Conservation (phyloP, 2,797 vertebrate genomes). For the Glossophaga mutica region DNA sequence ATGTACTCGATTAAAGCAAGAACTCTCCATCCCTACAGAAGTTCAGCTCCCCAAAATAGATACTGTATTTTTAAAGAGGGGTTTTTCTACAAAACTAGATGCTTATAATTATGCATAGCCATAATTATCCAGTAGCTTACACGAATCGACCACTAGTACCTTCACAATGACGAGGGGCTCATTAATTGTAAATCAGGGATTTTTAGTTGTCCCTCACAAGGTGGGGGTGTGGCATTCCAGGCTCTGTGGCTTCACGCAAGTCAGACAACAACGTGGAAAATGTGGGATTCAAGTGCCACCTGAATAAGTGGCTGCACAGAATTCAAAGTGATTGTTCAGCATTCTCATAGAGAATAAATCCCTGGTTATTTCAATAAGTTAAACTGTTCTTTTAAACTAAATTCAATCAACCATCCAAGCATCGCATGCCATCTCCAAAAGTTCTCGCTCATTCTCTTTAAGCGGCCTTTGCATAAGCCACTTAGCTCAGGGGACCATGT, state of each 20-base stretch:
- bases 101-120: neutral
- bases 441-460: conserved; percentile 44
- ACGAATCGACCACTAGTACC: neutral
- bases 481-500: conserved; percentile 61
- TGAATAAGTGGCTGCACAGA: conserved; percentile 48
- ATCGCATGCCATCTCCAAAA: conserved; percentile 51
- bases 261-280: conserved; percentile 44
- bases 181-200: neutral
- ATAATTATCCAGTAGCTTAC: neutral
- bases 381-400: conserved; percentile 71
- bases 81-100: neutral
- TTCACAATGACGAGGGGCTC: neutral
- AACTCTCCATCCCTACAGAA: neutral
- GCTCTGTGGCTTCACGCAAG: conserved; percentile 9
- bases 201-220: neutral
- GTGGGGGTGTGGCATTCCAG: neutral
- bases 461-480: conserved; percentile 49
- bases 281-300: conserved; percentile 28
- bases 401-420: conserved; percentile 66
- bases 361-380: conserved; percentile 69
- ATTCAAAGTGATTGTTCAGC: conserved; percentile 60
- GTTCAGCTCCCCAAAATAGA: neutral
- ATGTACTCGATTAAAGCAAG: conserved; percentile 11
- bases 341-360: conserved; percentile 62
- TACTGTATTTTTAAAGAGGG: neutral